Percentiles rank a stretch among this genome's conserved stretches.
Evolutionary conservation across 2,888 invertebrate species (phyloP).

Genomic region (Lepetodrilus schrolli): DNA sequence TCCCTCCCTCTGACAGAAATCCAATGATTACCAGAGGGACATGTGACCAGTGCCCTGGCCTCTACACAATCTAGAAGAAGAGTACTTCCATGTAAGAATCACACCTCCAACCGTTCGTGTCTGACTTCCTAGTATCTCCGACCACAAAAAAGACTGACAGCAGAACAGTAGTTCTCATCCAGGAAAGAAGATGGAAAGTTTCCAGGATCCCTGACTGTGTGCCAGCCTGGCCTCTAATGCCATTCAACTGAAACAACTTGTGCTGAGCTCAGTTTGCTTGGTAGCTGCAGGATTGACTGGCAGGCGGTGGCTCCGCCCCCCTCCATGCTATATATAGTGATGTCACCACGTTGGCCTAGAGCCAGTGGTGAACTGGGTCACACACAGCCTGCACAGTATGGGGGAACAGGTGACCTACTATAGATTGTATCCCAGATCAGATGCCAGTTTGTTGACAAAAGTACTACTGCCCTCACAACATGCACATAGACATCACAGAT

Average conservation of each 20-base stretch:
- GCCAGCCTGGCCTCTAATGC: neutral
- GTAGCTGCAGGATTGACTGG: neutral
- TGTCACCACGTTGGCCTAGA: constrained; percentile 17
- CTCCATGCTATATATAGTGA: neutral
- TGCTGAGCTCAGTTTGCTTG: neutral
- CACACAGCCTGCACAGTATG: neutral
- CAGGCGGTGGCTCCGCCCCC: constrained; percentile 4
- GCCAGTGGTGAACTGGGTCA: constrained; percentile 8
- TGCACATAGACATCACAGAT: too few species aligned
- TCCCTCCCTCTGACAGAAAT: too few species aligned
- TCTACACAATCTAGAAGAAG: neutral
- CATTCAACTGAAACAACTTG: constrained; percentile 6
- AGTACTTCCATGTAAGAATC: too few species aligned
- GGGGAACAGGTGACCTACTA: neutral
- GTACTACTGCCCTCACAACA: too few species aligned
- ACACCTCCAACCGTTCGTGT: too few species aligned
- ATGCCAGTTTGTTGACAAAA: neutral
- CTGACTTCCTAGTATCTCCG: too few species aligned
- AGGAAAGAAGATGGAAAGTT: neutral
- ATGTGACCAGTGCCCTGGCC: neutral
- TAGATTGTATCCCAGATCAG: too few species aligned
- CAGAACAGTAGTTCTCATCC: neutral
- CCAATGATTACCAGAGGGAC: neutral
- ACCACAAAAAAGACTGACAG: neutral
- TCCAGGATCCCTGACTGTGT: neutral